Evolutionary conservation across 2,888 invertebrate species (phyloP).

Genomic region (Drosophila pegasa): DNA sequence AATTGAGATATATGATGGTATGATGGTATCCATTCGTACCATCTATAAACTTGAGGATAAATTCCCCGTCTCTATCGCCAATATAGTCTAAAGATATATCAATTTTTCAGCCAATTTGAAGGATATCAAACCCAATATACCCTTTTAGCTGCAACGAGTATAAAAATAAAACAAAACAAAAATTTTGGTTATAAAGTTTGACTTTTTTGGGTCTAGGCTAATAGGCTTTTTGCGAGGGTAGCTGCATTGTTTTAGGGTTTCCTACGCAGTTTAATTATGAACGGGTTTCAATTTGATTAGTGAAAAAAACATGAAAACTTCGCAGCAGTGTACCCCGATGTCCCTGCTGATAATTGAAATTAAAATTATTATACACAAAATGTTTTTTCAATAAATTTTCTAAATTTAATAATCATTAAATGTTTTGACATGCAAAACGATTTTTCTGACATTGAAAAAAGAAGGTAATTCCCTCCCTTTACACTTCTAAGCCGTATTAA

Average conservation of each 20-base stretch:
- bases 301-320: slow-evolving; percentile 8
- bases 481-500: slow-evolving; percentile 25
- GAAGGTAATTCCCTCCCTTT: background rate
- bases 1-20: no score
- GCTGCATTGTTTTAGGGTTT: slow-evolving; percentile 30
- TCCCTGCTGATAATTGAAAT: slow-evolving; percentile 20
- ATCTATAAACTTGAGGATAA: no score
- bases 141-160: background rate
- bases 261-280: slow-evolving; percentile 47
- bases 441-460: background rate
- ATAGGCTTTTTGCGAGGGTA: slow-evolving; percentile 37
- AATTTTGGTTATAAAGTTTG: slow-evolving; percentile 21
- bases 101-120: no score
- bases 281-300: slow-evolving; percentile 39
- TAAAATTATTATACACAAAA: slow-evolving; percentile 2
- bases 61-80: no score
- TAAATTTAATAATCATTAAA: background rate
- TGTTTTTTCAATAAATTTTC: background rate
- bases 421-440: background rate
- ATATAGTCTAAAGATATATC: no score
- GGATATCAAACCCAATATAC: background rate
- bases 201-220: slow-evolving; percentile 37
- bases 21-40: no score
- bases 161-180: slow-evolving; percentile 23
- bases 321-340: slow-evolving; percentile 1